phyloP scores from a whole-genome alignment of 2,797 vertebrate species.

The Leptatherina wallacei region DNA sequence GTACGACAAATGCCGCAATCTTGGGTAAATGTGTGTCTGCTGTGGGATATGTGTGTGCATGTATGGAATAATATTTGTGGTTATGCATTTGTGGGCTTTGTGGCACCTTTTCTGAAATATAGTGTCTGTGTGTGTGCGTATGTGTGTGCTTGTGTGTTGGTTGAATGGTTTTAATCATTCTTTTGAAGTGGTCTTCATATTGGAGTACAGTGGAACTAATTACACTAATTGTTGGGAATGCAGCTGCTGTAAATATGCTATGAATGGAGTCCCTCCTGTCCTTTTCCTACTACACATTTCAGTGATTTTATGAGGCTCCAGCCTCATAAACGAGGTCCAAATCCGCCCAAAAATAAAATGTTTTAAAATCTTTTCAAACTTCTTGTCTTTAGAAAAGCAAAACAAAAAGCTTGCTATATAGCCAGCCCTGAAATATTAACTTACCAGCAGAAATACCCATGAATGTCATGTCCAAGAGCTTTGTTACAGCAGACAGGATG shows the following conservation, averaged over 20 bases:
- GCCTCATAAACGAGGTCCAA: constrained; percentile 37
- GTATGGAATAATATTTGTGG: constrained; percentile 32
- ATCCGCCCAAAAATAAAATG: constrained; percentile 9
- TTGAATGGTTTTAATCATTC: constrained; percentile 68
- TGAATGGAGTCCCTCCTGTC: constrained; percentile 58
- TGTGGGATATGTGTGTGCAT: constrained; percentile 23
- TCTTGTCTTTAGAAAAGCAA: constrained; percentile 42
- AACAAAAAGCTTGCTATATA: constrained; percentile 62
- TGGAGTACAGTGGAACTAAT: constrained; percentile 70
- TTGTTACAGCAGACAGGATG: constrained; percentile 63
- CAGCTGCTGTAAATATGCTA: constrained; percentile 67
- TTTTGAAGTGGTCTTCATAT: constrained; percentile 69
- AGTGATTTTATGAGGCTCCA: constrained; percentile 36
- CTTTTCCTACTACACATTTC: constrained; percentile 42
- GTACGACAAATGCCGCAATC: constrained; percentile 58
- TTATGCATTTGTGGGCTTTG: constrained; percentile 34
- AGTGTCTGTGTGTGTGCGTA: constrained; percentile 17
- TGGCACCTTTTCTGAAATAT: constrained; percentile 11
- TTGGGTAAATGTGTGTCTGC: constrained; percentile 55
- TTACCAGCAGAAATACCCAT: constrained; percentile 63
- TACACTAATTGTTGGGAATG: constrained; percentile 67
- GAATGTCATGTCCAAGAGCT: constrained; percentile 73
- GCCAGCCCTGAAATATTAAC: constrained; percentile 67
- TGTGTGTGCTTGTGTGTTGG: constrained; percentile 15
- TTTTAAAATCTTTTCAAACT: constrained; percentile 42